These are phyloP conservation scores for Cygnus buccinator DNA, from an alignment of 2,113 vertebrate species.

Conservation along the genomic window DNA sequence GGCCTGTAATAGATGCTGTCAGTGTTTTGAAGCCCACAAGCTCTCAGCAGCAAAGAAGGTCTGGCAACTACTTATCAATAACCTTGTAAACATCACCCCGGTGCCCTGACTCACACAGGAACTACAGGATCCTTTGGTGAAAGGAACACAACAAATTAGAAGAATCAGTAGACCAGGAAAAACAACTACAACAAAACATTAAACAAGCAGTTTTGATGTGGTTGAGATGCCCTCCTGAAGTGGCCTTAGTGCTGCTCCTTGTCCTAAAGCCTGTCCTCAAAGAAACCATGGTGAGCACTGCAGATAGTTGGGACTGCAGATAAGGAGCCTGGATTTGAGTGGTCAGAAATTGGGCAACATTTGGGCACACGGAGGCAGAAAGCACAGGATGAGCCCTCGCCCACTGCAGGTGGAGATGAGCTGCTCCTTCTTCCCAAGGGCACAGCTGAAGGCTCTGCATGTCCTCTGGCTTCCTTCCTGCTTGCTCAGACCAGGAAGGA, in stretches of 20 bases:
- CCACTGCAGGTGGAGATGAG: background rate
- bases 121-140: background rate
- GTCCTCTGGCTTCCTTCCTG: background rate
- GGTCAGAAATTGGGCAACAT: background rate
- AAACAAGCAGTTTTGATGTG: background rate
- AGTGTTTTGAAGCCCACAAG: background rate
- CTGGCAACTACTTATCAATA: constrained; percentile 7
- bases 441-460: background rate
- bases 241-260: background rate
- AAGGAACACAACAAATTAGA: constrained; percentile 9
- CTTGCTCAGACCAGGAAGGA: background rate
- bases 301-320: background rate
- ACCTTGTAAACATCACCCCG: background rate
- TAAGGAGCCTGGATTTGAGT: background rate
- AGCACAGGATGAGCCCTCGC: fast-evolving
- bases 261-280: background rate
- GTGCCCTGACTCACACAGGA: background rate
- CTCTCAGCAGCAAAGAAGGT: background rate
- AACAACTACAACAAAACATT: background rate
- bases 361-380: background rate
- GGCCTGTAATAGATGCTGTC: background rate
- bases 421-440: background rate
- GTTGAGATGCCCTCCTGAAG: background rate
- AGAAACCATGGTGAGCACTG: background rate
- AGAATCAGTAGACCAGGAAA: background rate